Evolutionary conservation across 2,888 invertebrate species (phyloP), one percentile per base, ranked within the genome.

Genomic region (Leucophenga maculata): DNA sequence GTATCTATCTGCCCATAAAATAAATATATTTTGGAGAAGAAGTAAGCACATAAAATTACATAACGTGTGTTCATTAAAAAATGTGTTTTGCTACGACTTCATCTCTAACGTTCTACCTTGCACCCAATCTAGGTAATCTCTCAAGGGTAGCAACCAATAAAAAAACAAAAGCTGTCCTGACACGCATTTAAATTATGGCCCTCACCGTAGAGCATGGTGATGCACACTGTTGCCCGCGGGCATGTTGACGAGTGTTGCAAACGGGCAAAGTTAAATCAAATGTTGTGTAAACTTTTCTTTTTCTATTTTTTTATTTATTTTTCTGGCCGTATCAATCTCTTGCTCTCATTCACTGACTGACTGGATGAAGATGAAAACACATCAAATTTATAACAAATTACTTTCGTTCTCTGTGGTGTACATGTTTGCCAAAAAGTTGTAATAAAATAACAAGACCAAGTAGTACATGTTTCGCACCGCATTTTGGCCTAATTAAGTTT

Each of bases 401-500:
- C 85, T 81, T 83, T 82, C 80, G 75, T 78, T 82, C 78, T 74
- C 77, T 79, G 80, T 73, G 16, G n/a, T 74, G 70, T 80, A 75
- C 82, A 80, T 78, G 78, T 69, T 26, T 70, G 64, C 67, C 16
- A 26, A 14, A 14, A 31, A 69, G 70, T 22, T 46, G 48, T 71
- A 74, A 46, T 39, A 57, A 57, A 69, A 60, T 50, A 64, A 64
- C 60, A 67, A 46, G 57, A 70, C 70, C 72, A n/a, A n/a, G n/a
- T n/a, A 75, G 76, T 78, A 78, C 75, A 77, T 78, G 78, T 65
- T 59, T 55, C 59, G 75, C 82, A 82, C 78, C 80, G 80, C 76
- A 79, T 77, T 81, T 76, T 72, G 78, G 77, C 82, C 85, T 87
- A 87, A 87, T 87, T 87, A 87, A 86, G 85, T 86, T 85, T 83